A percentile compares a stretch with the other conserved stretches of the same genome.
phyloP scores from a whole-genome alignment of 2,888 invertebrate genomes.

The Rotaria macrura region DNA sequence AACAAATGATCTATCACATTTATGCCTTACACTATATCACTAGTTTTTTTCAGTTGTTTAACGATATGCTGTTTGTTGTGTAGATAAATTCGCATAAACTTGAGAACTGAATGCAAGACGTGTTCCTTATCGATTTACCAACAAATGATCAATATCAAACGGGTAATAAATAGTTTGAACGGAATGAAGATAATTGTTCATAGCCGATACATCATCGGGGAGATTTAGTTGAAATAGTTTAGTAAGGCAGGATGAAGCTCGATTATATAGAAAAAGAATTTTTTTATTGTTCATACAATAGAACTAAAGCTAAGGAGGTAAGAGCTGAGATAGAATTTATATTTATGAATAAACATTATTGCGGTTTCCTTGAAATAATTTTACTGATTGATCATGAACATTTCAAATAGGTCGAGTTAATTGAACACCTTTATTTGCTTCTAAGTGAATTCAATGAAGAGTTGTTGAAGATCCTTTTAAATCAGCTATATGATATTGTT shows the following conservation, averaged over 20 bases:
- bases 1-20: not conserved
- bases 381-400: not conserved
- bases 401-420: too few relatives aligned
- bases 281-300: not conserved
- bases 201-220: not conserved
- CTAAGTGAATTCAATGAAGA: too few relatives aligned
- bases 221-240: not conserved
- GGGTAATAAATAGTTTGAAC: not conserved
- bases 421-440: too few relatives aligned
- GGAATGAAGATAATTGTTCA: not conserved
- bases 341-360: too few relatives aligned
- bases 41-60: not conserved
- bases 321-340: not conserved
- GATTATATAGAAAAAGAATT: not conserved
- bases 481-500: too few relatives aligned
- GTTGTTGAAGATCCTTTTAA: too few relatives aligned
- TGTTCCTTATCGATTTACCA: not conserved
- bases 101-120: too few relatives aligned
- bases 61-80: not conserved
- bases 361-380: too few relatives aligned
- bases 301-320: not conserved
- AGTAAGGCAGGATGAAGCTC: not conserved
- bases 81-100: not conserved
- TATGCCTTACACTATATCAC: not conserved
- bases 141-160: not conserved